Percentiles rank a stretch among this genome's conserved stretches.
phyloP scores from a whole-genome alignment of 2,113 vertebrate species.

The Entomyzon cyanotis region DNA sequence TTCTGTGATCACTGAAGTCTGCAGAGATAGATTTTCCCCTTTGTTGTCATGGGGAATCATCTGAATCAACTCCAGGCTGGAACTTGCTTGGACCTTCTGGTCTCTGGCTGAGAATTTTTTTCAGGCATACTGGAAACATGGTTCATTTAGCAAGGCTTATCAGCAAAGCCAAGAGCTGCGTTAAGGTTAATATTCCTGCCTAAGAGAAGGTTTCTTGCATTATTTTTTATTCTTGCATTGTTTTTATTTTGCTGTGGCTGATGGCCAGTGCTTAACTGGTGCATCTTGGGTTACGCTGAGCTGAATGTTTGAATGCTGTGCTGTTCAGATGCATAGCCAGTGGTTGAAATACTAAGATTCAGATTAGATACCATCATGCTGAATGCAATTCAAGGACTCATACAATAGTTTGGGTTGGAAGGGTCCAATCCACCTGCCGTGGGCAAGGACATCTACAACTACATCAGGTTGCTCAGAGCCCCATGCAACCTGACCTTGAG shows the following conservation, averaged over 20 bases:
- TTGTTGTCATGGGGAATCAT: background rate
- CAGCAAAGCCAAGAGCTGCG: background rate
- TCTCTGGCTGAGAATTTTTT: background rate
- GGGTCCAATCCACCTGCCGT: background rate
- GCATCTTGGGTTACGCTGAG: background rate
- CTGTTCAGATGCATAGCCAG: background rate
- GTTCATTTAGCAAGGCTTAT: background rate
- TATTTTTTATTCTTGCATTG: no score
- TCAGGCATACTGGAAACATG: background rate
- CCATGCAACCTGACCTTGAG: background rate
- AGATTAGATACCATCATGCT: background rate
- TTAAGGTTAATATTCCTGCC: background rate
- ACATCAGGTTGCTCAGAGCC: fast-evolving
- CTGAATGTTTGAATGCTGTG: background rate
- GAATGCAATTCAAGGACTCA: background rate
- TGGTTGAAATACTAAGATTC: background rate
- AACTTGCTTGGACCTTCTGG: background rate
- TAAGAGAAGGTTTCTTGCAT: background rate
- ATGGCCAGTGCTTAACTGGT: background rate
- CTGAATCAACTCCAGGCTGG: background rate
- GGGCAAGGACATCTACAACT: background rate
- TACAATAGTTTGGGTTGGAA: background rate
- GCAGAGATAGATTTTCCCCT: background rate
- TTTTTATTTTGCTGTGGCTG: constrained; percentile 2
- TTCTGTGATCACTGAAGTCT: background rate